Base-by-base conservation (phyloP, 2,888 invertebrate species). In the Drosophila lutescens region DNA sequence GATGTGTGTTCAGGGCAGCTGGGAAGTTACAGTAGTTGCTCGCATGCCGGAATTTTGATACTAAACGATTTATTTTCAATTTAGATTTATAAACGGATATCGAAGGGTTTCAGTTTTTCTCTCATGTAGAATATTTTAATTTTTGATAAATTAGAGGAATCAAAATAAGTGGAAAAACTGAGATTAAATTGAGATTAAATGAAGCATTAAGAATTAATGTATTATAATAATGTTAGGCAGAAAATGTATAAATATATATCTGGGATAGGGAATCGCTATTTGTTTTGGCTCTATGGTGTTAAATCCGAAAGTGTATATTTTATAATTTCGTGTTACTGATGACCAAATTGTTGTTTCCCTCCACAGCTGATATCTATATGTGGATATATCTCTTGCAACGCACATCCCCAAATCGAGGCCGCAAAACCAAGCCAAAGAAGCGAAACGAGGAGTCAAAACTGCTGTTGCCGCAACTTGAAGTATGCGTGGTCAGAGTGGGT, bases 401-500 rank as follows among this genome's bases (percentile, higher is more conserved):
- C 58, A 44, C 56, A 50, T 50, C 50, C 53, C 57, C 26, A 38
- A 49, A 20, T 63, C 43, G 43, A 17, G 49, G 50, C 43, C 26
- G 36, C 51, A 20, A 43, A n/a, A 36, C 34, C 49, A 17, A 34
- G 53, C 20, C 54, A 36, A 43, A 34, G 40, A 17, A 44, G 71
- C 46, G 71, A 26, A 53, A 59, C 40, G 43, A 60, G 60, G 44
- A 62, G 65, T 73, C 54, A 74, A 63, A 66, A 66, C 73, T 65
- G 76, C 72, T 68, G 78, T 69, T 74, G 78, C 78, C 72, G 77
- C 87, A 84, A 65, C 87, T 83, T 77, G 72, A 84, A 88, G 81
- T 73, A 82, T 82, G 81, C 80, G 80, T 88, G 80, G 74, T 85
- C 49, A 51, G 53, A 59, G 40, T 38, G 51, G 69, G 65, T 59